Evolutionary conservation across 2,113 vertebrate species (phyloP).

Genomic region (Edolisoma coerulescens): DNA sequence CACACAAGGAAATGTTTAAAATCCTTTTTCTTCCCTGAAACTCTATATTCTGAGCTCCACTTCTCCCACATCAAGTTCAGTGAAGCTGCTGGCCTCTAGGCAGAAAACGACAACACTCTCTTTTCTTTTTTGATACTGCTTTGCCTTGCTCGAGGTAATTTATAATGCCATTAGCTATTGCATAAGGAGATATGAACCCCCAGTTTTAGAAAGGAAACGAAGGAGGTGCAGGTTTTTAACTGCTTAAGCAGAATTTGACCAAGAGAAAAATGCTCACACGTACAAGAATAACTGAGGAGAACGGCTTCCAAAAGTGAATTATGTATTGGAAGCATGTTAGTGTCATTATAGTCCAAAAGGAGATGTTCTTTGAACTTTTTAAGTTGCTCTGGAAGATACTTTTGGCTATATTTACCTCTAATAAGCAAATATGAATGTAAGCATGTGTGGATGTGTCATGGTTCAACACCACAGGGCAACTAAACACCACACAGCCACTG

Average conservation of each 20-base stretch:
- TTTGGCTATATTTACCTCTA: background rate
- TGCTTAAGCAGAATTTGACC: background rate
- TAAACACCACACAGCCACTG: background rate
- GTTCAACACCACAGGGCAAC: background rate
- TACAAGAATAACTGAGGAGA: background rate
- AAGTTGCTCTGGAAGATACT: background rate
- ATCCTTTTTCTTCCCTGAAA: background rate
- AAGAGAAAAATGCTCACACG: background rate
- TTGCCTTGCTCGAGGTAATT: background rate
- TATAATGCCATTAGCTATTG: background rate
- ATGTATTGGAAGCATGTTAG: background rate
- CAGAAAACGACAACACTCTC: background rate
- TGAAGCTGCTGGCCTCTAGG: background rate
- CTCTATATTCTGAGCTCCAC: background rate
- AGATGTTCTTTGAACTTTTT: background rate
- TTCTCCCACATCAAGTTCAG: background rate
- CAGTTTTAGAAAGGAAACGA: background rate
- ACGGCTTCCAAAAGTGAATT: background rate
- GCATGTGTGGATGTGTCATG: fast-evolving
- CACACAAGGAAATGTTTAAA: background rate
- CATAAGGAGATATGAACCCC: background rate
- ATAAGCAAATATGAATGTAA: background rate
- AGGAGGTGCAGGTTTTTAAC: background rate
- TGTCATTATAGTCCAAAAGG: background rate
- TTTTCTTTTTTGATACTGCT: background rate